These are phyloP conservation scores for Zaprionus taronus DNA, from an alignment of 1,140 invertebrate species.

Conservation along the genomic window DNA sequence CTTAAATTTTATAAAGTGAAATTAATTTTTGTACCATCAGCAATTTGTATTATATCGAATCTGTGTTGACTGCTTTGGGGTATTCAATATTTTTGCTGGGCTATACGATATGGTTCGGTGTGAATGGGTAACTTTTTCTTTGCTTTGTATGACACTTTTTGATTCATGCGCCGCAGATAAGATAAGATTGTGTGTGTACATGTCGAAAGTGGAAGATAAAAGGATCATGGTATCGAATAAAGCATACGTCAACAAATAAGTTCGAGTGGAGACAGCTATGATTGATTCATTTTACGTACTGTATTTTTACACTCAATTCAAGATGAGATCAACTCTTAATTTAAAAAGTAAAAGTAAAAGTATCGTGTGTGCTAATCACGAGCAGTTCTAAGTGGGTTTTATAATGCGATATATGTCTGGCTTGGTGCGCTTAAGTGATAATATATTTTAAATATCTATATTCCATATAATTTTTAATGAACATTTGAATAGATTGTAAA, in stretches of 20 bases:
- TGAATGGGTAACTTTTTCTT: background rate
- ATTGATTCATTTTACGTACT: background rate
- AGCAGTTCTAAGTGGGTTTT: background rate
- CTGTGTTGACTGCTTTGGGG: background rate
- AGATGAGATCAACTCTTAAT: background rate
- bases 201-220: constrained; percentile 2
- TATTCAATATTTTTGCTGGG: background rate
- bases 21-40: background rate
- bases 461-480: background rate
- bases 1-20: background rate
- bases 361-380: background rate
- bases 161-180: background rate
- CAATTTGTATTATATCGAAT: background rate
- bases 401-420: background rate
- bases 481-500: background rate
- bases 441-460: background rate
- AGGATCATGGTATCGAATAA: background rate
- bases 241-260: background rate
- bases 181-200: background rate
- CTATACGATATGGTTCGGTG: background rate
- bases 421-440: background rate
- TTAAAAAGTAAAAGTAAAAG: background rate
- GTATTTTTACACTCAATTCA: too few species aligned
- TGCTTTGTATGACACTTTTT: background rate
- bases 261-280: background rate